Evolutionary conservation across 35 echinoderm and acorn worm genomes (phyloP).

Genomic region (Apostichopus californicus): DNA sequence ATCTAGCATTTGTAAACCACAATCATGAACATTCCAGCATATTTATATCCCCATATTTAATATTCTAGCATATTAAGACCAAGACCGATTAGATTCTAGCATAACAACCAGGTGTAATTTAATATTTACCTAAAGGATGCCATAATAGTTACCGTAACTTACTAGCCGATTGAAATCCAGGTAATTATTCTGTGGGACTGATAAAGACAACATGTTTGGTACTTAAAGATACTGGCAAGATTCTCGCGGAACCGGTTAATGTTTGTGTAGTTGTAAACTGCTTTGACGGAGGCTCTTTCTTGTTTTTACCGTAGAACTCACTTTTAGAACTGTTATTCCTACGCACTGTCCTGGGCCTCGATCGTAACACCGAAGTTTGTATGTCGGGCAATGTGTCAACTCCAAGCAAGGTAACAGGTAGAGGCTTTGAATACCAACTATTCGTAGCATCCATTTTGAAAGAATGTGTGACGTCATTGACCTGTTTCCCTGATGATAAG

Average conservation of each 20-base stretch:
- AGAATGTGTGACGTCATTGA: background rate
- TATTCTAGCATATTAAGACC: too few species aligned
- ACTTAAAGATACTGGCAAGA: slow-evolving; percentile 6
- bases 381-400: background rate
- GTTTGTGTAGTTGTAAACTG: background rate
- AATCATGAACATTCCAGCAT: too few species aligned
- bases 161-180: too few species aligned
- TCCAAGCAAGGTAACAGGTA: background rate
- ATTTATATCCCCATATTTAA: too few species aligned
- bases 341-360: background rate
- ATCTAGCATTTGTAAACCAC: too few species aligned
- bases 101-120: too few species aligned
- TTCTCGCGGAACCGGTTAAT: background rate
- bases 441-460: background rate
- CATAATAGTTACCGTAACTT: too few species aligned
- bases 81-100: too few species aligned
- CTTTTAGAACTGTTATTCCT: slow-evolving; percentile 29
- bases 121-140: too few species aligned
- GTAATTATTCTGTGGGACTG: slow-evolving; percentile 4
- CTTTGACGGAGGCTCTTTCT: background rate
- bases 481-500: background rate
- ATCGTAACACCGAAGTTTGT: background rate
- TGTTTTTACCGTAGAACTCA: background rate
- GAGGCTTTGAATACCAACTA: background rate
- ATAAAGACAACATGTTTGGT: slow-evolving; percentile 22